These are phyloP conservation scores for Lepidotrigona ventralis DNA, from an alignment of 1,140 invertebrate species.

Conservation along the genomic window DNA sequence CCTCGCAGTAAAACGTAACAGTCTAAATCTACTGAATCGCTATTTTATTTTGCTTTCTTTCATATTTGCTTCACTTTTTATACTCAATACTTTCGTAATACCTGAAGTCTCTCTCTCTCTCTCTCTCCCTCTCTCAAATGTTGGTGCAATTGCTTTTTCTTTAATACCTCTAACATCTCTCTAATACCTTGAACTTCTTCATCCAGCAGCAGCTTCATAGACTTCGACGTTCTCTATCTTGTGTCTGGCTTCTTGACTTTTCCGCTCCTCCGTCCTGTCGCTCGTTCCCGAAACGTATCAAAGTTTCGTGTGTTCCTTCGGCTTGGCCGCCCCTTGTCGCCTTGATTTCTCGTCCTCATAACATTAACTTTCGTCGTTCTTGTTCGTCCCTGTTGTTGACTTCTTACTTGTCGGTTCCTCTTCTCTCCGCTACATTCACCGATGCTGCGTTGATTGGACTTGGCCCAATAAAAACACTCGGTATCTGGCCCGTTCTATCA, in stretches of 20 bases:
- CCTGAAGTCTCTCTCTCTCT: too few relatives aligned
- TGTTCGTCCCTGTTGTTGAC: not conserved
- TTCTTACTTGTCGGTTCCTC: too few relatives aligned
- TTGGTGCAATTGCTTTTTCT: not conserved
- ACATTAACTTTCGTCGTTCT: conserved; percentile 35
- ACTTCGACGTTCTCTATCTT: conserved; percentile 3
- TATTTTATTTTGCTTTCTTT: not conserved
- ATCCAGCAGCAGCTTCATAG: conserved; percentile 10
- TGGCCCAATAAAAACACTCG: not conserved
- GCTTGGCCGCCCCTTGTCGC: not conserved
- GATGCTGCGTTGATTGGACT: not conserved
- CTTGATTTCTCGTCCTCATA: conserved; percentile 23
- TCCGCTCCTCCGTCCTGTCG: not conserved
- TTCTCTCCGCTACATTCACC: not conserved
- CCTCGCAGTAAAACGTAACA: not conserved
- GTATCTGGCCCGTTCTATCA: not conserved
- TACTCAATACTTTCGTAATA: not conserved
- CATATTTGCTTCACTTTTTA: not conserved
- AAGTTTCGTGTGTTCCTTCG: conserved; percentile 20
- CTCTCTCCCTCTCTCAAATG: too few relatives aligned
- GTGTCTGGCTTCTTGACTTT: conserved; percentile 9
- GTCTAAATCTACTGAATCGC: not conserved
- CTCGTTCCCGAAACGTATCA: conserved; percentile 39
- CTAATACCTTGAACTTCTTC: conserved; percentile 10
- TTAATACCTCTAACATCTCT: not conserved